A percentile compares a stretch with the other conserved stretches of the same genome.
Evolutionary conservation across 2,888 invertebrate genomes (phyloP).

Genomic region (Scaptomyza cyrtandrae): DNA sequence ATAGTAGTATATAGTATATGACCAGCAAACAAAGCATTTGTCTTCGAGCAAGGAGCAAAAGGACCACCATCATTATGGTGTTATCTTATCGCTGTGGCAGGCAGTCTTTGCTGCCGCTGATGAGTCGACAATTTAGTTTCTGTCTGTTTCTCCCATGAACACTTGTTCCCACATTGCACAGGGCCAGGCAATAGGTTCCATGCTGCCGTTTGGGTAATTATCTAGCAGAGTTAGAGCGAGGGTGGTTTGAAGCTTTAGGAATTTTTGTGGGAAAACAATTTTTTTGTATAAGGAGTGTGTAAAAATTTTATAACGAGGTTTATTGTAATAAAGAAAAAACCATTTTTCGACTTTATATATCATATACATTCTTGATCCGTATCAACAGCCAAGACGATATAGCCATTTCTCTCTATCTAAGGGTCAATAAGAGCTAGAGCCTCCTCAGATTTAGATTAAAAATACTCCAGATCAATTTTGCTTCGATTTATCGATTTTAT

Average conservation of each 20-base stretch:
- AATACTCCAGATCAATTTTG: too few species aligned
- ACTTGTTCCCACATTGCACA: constrained; percentile 62
- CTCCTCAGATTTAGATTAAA: too few species aligned
- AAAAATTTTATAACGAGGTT: not conserved
- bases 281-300: too few species aligned
- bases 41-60: constrained; percentile 42
- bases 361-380: too few species aligned
- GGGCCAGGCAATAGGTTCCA: not conserved
- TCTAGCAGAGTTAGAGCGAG: constrained; percentile 31
- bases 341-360: too few species aligned
- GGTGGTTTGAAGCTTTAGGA: not conserved
- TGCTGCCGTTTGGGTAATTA: constrained; percentile 40
- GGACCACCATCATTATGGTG: constrained; percentile 68
- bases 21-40: constrained; percentile 69
- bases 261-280: not conserved
- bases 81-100: constrained; percentile 45
- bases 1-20: constrained; percentile 4
- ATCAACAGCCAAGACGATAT: too few species aligned
- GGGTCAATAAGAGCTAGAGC: too few species aligned
- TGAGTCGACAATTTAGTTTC: constrained; percentile 57
- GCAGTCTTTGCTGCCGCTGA: constrained; percentile 38
- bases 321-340: too few species aligned
- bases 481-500: too few species aligned
- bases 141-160: constrained; percentile 33
- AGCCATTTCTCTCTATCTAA: too few species aligned